Evolutionary conservation across 2,797 vertebrate genomes (phyloP).

Genomic region (Gymnoscopelus microlampas): DNA sequence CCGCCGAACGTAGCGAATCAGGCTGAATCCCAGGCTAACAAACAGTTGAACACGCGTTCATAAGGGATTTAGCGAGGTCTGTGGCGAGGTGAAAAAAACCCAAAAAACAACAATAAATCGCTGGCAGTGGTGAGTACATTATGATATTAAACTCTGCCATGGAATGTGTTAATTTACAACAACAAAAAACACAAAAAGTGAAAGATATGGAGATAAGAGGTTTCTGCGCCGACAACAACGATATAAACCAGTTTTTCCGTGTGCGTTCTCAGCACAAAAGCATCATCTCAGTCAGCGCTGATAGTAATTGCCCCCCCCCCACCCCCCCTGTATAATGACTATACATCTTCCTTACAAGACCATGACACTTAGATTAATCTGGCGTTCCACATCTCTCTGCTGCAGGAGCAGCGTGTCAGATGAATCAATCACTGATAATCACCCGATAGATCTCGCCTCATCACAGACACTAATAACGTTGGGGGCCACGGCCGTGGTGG

Average conservation of each 20-base stretch:
- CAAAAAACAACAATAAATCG: too few relatives aligned
- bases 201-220: too few relatives aligned
- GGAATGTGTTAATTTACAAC: too few relatives aligned
- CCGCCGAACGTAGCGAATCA: too few relatives aligned
- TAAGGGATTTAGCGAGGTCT: too few relatives aligned
- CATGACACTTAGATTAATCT: conserved; percentile 82
- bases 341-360: conserved; percentile 78
- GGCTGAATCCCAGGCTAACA: too few relatives aligned
- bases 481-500: neutral
- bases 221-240: neutral
- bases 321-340: conserved; percentile 66
- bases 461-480: conserved; percentile 53
- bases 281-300: conserved; percentile 36
- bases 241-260: conserved; percentile 20
- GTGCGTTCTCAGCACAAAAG: conserved; percentile 60
- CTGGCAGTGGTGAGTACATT: too few relatives aligned
- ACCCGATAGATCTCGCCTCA: conserved; percentile 66
- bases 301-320: conserved; percentile 51
- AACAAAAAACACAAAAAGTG: too few relatives aligned
- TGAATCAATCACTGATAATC: conserved; percentile 81
- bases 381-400: conserved; percentile 71
- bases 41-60: too few relatives aligned
- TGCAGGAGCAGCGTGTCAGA: conserved; percentile 68
- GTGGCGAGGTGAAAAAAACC: too few relatives aligned
- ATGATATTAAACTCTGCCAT: too few relatives aligned